Base-by-base conservation (phyloP, 37 sponge, comb jelly and placozoan genomes). In the Hexactinellida sp. region DNA sequence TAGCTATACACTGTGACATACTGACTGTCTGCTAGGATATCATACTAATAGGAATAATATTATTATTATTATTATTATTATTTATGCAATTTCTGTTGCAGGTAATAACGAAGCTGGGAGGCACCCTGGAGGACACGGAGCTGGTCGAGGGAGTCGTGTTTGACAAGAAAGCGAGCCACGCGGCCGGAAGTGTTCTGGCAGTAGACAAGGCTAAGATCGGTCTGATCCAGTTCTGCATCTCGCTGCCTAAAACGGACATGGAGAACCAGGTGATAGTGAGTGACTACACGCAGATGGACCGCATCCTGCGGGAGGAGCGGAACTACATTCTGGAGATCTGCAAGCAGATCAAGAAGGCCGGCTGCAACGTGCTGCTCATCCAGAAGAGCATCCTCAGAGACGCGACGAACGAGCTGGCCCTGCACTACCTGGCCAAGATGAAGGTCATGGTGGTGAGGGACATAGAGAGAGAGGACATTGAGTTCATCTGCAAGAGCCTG, bases 181-280 rank as follows among this genome's bases (percentile, higher is more conserved):
- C 83, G 37, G 93, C 99, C 25, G 90, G 94, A 37, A 94, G 97
- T 35, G 84, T 93, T 38, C 87, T 90, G 19, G 84, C 93, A n/a
- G 92, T 93, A 83, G 99, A 99, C 83, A 96, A 96, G 85, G 99
- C 99, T 24, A 95, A 95, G 71, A 93, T 99, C 86, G 99, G 97
- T 9, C 91, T 99, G 39, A 99, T 99, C 36, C 99, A 99, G 89
- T 99, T 99, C 89, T 94, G 95, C 55, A 91, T 99, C 36, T 99
- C 99, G 21, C 96, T 97, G 38, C 99, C 99, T 5, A 99, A 99
- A 54, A 96, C 96, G 36, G 97, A 99, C 92, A 99, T 99, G 99
- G 99, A 99, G 84, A 94, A 92, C 82, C 97, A 99, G 71, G 99
- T 99, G 85, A 86, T 99, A 13, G 92, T 99, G 41, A 94, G 94